Evolutionary conservation across 2,888 invertebrate genomes (phyloP).

Genomic region (Polymixis lichenea): DNA sequence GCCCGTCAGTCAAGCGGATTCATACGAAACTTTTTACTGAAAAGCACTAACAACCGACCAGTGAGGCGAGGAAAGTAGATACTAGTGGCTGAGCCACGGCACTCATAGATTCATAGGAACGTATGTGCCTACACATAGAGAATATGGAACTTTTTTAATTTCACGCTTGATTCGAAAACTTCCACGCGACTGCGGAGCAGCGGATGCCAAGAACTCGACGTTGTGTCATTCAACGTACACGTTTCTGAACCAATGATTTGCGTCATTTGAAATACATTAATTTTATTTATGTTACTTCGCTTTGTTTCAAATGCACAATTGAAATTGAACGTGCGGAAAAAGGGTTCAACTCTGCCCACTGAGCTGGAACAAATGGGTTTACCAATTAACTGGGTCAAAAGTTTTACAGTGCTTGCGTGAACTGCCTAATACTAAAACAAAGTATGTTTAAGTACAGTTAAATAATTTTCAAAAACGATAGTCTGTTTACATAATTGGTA

Average conservation of each 20-base stretch:
- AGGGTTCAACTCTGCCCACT: slow-evolving; percentile 30
- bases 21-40: slow-evolving; percentile 69
- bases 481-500: slow-evolving; percentile 18
- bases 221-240: slow-evolving; percentile 67
- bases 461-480: slow-evolving; percentile 21
- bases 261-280: slow-evolving; percentile 69
- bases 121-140: slow-evolving; percentile 69
- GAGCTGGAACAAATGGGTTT: slow-evolving; percentile 45
- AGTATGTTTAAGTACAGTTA: background rate
- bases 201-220: slow-evolving; percentile 75
- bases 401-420: slow-evolving; percentile 26
- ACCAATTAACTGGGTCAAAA: slow-evolving; percentile 38
- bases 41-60: slow-evolving; percentile 70
- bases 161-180: slow-evolving; percentile 86
- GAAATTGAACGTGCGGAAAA: slow-evolving; percentile 31
- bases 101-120: slow-evolving; percentile 72
- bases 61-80: slow-evolving; percentile 69
- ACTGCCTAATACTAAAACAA: slow-evolving; percentile 13
- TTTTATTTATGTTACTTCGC: slow-evolving; percentile 57
- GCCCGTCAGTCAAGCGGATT: slow-evolving; percentile 48
- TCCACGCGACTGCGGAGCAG: slow-evolving; percentile 71
- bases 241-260: slow-evolving; percentile 58
- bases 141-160: slow-evolving; percentile 88
- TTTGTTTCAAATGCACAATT: slow-evolving; percentile 50
- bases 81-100: slow-evolving; percentile 60